These are phyloP conservation scores for Nymphalis urticae DNA, from an alignment of 2,888 invertebrate species.

Conservation along the genomic window DNA sequence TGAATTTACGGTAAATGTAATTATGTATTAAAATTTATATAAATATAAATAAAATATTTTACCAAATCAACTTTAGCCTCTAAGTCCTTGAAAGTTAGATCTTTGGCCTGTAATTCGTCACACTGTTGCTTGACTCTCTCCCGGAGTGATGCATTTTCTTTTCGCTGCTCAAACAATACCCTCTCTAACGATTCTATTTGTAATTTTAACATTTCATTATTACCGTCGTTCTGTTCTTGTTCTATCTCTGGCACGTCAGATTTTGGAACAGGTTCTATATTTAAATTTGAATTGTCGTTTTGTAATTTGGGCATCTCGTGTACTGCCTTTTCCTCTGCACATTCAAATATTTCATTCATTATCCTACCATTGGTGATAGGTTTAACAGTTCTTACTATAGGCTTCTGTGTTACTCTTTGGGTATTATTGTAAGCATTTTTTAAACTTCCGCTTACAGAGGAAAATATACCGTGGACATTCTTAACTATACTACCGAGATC, in stretches of 20 bases:
- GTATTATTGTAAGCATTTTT: slow-evolving; percentile 69
- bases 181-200: slow-evolving; percentile 69
- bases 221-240: slow-evolving; percentile 43
- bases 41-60: slow-evolving; percentile 1
- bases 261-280: background rate
- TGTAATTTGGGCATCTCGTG: background rate
- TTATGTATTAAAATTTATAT: too few relatives aligned
- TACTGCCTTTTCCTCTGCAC: slow-evolving; percentile 38
- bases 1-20: too few relatives aligned
- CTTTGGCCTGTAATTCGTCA: slow-evolving; percentile 66
- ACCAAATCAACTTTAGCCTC: slow-evolving; percentile 78
- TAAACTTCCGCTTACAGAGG: slow-evolving; percentile 71
- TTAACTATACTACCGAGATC: slow-evolving; percentile 74
- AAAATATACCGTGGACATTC: slow-evolving; percentile 77
- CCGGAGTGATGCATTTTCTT: slow-evolving; percentile 59
- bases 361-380: slow-evolving; percentile 63
- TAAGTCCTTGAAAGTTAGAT: slow-evolving; percentile 68
- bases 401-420: slow-evolving; percentile 57
- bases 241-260: background rate
- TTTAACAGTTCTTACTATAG: slow-evolving; percentile 50
- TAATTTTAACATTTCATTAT: slow-evolving; percentile 55
- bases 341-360: slow-evolving; percentile 74
- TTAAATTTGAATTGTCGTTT: background rate
- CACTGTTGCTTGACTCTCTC: slow-evolving; percentile 65
- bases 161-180: slow-evolving; percentile 64